phyloP scores from a whole-genome alignment of 2,888 invertebrate species.

The Lasioglossum lativentre region DNA sequence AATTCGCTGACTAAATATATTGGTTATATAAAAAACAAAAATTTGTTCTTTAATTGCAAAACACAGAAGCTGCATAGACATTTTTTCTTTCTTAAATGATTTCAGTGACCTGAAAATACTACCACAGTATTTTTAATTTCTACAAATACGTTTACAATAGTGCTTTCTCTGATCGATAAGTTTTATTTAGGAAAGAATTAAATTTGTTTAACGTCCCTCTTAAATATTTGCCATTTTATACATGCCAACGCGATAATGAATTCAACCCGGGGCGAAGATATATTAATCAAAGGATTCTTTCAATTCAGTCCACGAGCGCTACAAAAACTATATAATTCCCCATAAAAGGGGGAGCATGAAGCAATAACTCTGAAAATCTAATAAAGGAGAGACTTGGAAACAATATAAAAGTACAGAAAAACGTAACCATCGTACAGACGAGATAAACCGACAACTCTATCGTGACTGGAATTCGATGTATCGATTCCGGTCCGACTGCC shows the following conservation, averaged over 20 bases:
- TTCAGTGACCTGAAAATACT: neutral
- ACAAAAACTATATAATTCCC: neutral
- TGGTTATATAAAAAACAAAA: too few relatives aligned
- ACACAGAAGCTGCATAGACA: neutral
- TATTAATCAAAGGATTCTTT: neutral
- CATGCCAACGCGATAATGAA: neutral
- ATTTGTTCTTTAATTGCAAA: too few relatives aligned
- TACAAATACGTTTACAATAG: neutral
- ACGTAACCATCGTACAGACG: neutral
- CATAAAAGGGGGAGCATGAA: neutral
- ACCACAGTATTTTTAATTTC: neutral
- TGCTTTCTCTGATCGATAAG: neutral
- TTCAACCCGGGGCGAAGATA: neutral
- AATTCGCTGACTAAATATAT: neutral
- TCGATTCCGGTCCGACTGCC: slow-evolving; percentile 27
- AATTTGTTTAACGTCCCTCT: neutral
- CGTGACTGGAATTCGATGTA: slow-evolving; percentile 43
- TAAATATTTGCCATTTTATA: neutral
- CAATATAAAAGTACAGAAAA: neutral
- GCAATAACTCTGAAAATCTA: slow-evolving; percentile 17
- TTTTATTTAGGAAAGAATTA: neutral
- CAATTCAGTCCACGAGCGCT: neutral
- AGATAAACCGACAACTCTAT: slow-evolving; percentile 34
- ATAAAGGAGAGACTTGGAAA: neutral
- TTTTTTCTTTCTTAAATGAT: neutral